These are phyloP conservation scores for Botia almorhae DNA, from an alignment of 2,797 vertebrate species.

Conservation along the genomic window DNA sequence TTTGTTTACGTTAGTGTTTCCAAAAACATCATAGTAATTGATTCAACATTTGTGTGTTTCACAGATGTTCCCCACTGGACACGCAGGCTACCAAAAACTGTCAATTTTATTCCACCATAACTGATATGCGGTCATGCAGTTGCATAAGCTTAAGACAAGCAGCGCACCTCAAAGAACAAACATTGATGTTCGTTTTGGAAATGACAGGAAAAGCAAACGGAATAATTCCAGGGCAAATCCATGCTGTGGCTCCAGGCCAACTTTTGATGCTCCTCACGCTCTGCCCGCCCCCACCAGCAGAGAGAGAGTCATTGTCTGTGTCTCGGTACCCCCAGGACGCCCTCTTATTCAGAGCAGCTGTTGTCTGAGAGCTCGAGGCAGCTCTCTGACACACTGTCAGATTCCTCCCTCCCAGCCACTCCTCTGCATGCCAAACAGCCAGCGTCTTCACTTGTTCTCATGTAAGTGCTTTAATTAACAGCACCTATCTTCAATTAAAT, in stretches of 20 bases:
- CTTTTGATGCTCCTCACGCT: slow-evolving; percentile 55
- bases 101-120: not conserved
- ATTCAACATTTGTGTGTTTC: no score
- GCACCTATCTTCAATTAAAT: slow-evolving; percentile 44
- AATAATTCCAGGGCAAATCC: slow-evolving; percentile 45
- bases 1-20: not conserved
- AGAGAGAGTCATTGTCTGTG: slow-evolving; percentile 70
- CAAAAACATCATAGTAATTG: not conserved
- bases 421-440: slow-evolving; percentile 76
- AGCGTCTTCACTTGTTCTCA: slow-evolving; percentile 36
- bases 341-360: slow-evolving; percentile 71
- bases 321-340: slow-evolving; percentile 74
- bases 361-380: slow-evolving; percentile 79
- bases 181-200: slow-evolving; percentile 8
- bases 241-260: slow-evolving; percentile 43
- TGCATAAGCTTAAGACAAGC: not conserved
- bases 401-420: slow-evolving; percentile 69
- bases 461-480: slow-evolving; percentile 29
- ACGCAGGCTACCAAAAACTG: not conserved
- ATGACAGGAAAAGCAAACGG: not conserved
- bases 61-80: no score
- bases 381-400: slow-evolving; percentile 78
- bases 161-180: not conserved
- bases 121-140: not conserved
- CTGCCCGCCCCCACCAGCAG: slow-evolving; percentile 42